Evolutionary conservation across 2,113 vertebrate genomes (phyloP).

Genomic region (Salvelinus fontinalis): DNA sequence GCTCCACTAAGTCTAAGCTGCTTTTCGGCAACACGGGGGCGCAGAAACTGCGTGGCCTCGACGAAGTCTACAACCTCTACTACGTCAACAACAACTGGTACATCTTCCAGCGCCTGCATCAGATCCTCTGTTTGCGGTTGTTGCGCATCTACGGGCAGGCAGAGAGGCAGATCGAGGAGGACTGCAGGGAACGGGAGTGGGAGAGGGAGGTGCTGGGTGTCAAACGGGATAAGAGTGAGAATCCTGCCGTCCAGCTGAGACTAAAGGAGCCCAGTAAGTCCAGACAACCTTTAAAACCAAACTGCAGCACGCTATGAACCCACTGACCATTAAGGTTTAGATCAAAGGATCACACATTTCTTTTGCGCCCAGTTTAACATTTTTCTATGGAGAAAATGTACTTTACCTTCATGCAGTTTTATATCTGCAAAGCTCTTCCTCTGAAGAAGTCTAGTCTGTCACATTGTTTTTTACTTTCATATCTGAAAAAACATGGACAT

Average conservation of each 20-base stretch:
- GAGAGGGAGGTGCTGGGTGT: constrained; percentile 89
- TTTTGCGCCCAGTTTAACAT: no score
- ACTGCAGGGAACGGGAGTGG: constrained; percentile 87
- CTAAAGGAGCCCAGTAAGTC: constrained; percentile 96
- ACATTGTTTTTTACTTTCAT: no score
- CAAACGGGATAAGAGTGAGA: constrained; percentile 90
- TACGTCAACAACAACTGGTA: constrained; percentile 99
- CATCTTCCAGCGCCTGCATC: constrained; percentile 93
- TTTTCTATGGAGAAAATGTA: no score
- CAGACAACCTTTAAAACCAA: background rate
- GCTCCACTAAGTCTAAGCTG: constrained; percentile 89
- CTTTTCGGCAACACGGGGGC: constrained; percentile 85
- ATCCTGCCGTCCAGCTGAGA: constrained; percentile 91
- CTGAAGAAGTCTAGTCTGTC: no score
- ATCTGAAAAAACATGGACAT: no score
- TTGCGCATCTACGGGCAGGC: constrained; percentile 91
- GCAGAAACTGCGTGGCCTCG: constrained; percentile 85
- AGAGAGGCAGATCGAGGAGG: constrained; percentile 93
- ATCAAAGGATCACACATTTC: no score
- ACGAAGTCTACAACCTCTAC: constrained; percentile 93
- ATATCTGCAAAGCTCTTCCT: no score
- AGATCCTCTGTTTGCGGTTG: constrained; percentile 91
- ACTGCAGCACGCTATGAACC: no score
- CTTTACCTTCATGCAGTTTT: no score
- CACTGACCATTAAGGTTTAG: no score